These are phyloP conservation scores for Notolepis coatsorum DNA, from an alignment of 2,797 vertebrate genomes.

Conservation along the genomic window DNA sequence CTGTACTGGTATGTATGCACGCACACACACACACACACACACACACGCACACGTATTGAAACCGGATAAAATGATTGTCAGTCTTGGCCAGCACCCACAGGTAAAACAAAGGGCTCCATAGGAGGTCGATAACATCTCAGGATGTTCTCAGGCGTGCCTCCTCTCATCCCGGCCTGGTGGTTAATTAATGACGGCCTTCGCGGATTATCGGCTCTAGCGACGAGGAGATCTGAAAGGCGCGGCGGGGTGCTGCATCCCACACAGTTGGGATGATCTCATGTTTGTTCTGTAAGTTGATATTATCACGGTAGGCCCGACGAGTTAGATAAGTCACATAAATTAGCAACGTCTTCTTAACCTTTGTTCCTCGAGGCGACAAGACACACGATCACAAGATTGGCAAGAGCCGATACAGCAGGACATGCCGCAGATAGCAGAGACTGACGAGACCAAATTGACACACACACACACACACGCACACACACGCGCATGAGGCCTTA, in stretches of 20 bases:
- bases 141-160: background rate
- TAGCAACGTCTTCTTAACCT: background rate
- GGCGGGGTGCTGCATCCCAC: no score
- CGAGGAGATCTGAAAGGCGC: background rate
- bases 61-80: slow-evolving; percentile 14
- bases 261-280: no score
- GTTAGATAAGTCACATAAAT: no score
- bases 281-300: no score
- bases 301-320: no score
- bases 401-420: no score
- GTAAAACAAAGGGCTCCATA: slow-evolving; percentile 41
- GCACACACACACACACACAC: background rate
- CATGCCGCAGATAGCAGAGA: no score
- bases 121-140: slow-evolving; percentile 11
- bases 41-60: background rate
- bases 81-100: slow-evolving; percentile 7
- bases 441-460: no score
- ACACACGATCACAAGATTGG: no score
- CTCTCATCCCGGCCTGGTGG: background rate
- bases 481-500: no score
- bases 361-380: background rate
- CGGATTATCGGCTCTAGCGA: background rate
- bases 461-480: no score
- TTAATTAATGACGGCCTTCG: slow-evolving; percentile 3
- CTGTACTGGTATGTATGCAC: background rate